Evolutionary conservation across 2,888 invertebrate genomes (phyloP), one percentile per base, ranked within the genome.

Genomic region (Apodemia hepburni): DNA sequence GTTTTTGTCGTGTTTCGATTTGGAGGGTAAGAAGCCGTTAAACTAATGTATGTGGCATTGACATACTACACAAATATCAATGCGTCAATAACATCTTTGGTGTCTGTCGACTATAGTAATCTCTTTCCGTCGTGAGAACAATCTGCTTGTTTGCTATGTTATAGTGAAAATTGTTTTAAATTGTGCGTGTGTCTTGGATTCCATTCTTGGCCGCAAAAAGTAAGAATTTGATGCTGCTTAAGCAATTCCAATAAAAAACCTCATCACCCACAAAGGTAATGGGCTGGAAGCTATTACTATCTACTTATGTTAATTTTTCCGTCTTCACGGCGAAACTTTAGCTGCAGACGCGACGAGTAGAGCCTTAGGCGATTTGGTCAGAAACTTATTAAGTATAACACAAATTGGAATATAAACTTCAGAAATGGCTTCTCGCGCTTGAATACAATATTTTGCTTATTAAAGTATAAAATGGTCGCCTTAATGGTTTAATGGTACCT

Each of bases 221-320:
- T 15, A n/a, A 11, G 15, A 1, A 6, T 42, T 42, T n/a, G 42
- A 42, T n/a, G 15, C 42, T 42, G 42, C 6, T 42, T 42, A 15
- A 42, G 42, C 15, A 42, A 42, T 42, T 42, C 42, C n/a, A 42
- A 42, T 47, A 47, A 47, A 47, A 47, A 17, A 8, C 15, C 47
- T 47, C 47, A 47, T 47, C 47, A 47, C 17, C 47, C 17, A 47
- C 17, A 12, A 27, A 57, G 57, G 29, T 57, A 29, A 29, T 57
- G 27, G 29, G n/a, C 57, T 57, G 57, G 57, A 57, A 57, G 57
- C n/a, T 57, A 57, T 57, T 57, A 27, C 57, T 57, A 57, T 57
- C 57, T 57, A 15, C 57, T 57, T 57, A 57, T 57, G 57, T 57
- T 57, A 57, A 57, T 57, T 57, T 57, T 57, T 57, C 15, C 57